These are phyloP conservation scores for Anastrepha obliqua DNA, from an alignment of 1,140 invertebrate species.

Conservation along the genomic window DNA sequence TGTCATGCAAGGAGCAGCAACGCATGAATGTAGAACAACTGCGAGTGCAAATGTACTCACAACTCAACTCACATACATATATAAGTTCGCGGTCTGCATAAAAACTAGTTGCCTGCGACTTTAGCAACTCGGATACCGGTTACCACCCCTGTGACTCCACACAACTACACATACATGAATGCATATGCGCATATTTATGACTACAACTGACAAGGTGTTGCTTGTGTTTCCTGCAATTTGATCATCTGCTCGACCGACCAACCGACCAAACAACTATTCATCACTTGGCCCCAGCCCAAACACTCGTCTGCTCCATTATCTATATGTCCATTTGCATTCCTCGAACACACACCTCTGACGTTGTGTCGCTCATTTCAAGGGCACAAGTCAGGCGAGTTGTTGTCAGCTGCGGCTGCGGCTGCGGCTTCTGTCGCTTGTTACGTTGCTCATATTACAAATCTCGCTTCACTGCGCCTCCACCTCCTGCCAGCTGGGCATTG, in stretches of 20 bases:
- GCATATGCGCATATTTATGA: background rate
- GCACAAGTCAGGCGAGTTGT: slow-evolving; percentile 37
- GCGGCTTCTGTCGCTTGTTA: background rate
- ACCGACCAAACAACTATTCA: background rate
- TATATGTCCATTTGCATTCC: background rate
- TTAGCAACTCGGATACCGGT: background rate
- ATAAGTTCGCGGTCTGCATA: background rate
- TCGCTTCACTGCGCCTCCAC: background rate
- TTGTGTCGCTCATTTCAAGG: slow-evolving; percentile 31
- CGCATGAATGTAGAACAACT: background rate
- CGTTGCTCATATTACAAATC: slow-evolving; percentile 14
- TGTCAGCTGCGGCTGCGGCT: background rate
- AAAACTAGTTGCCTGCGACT: background rate
- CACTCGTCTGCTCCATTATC: background rate
- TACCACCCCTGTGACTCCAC: background rate
- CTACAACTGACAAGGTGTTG: background rate
- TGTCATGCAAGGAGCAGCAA: background rate
- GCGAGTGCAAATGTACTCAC: background rate
- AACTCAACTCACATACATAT: background rate
- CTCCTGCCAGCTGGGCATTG: too few relatives aligned
- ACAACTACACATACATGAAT: background rate
- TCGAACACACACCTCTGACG: background rate
- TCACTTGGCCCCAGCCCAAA: background rate
- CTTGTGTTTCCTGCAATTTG: slow-evolving; percentile 30
- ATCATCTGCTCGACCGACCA: background rate